A percentile compares a stretch with the other conserved stretches of the same genome.
phyloP scores from a whole-genome alignment of 2,113 vertebrate species.

The Aptenodytes patagonicus region DNA sequence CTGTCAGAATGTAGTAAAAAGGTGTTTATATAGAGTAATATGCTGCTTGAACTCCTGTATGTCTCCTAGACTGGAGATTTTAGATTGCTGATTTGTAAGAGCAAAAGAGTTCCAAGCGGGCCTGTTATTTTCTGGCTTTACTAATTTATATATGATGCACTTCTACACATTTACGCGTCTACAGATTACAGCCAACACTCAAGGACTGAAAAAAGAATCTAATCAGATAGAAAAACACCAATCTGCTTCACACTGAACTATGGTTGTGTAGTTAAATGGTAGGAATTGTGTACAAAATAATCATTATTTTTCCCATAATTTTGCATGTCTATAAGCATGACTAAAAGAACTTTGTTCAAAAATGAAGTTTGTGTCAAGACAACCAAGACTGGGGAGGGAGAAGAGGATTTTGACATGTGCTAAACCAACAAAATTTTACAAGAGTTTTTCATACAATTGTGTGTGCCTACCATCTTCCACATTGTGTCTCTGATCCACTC shows the following conservation, averaged over 20 bases:
- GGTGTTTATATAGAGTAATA: conserved; percentile 47
- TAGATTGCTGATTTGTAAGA: neutral
- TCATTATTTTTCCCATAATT: neutral
- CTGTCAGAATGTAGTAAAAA: conserved; percentile 52
- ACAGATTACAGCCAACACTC: neutral
- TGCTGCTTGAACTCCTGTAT: conserved; percentile 38
- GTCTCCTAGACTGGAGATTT: neutral
- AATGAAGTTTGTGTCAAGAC: neutral
- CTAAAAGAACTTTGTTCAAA: neutral
- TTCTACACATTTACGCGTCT: neutral
- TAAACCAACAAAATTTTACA: neutral
- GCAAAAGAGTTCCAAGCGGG: neutral
- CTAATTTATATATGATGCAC: neutral
- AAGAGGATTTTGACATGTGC: neutral
- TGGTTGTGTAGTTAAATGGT: neutral
- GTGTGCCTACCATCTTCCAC: neutral
- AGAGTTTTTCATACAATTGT: too few species aligned
- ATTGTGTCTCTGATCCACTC: neutral
- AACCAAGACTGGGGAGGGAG: neutral
- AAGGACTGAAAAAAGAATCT: neutral
- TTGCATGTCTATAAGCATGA: neutral
- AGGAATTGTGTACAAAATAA: neutral
- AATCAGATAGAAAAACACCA: neutral
- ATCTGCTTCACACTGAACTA: neutral
- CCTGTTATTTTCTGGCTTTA: neutral